Evolutionary conservation across 2,113 vertebrate species (phyloP), one percentile per base, ranked within the genome.

Genomic region (Recurvirostra avosetta): DNA sequence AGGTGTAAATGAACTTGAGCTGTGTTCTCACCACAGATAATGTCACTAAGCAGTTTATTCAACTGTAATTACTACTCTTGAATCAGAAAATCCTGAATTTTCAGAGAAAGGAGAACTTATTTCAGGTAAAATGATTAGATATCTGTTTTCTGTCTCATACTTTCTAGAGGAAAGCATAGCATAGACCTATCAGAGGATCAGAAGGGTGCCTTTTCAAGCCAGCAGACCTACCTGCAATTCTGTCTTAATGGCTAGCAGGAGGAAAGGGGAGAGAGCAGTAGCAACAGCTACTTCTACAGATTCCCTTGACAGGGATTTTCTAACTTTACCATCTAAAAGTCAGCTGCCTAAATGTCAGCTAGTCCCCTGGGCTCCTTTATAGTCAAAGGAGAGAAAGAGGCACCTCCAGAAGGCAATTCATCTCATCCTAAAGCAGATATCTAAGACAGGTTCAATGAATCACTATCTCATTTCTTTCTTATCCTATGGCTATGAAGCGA

Each of bases 371-470:
- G 63, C 49, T 86, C 32, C 86, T 90, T 90, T 83, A 45, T 7
- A 92, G 79, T 8, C 0, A 0, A 95, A 95, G 49, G 72, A 86
- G 53, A 79, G 58, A 83, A 85, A 88, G 36, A 79, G 45, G 53
- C 49, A 79, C 30, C 78, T 90, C 78, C 22, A 90, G 53, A 81
- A 95, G 79, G 71, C 67, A 76, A 76, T 80, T 90, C 30, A 52
- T 93, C 75, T 94, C 67, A 76, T 76, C 63, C 59, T 45, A n/a
- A 73, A 84, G 87, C 15, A 93, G 86, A 18, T 94, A 49, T 27
- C 82, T 71, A 79, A 82, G 62, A 90, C 74, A 93, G 45, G 55
- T 83, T 90, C 15, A 11, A 56, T 93, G 59, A 92, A 96, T 94
- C 82, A 86, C 82, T 76, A 11, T 40, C 72, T 86, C 62, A n/a